Conservation (phyloP, 2,113 vertebrate species). For the Pheucticus melanocephalus region DNA sequence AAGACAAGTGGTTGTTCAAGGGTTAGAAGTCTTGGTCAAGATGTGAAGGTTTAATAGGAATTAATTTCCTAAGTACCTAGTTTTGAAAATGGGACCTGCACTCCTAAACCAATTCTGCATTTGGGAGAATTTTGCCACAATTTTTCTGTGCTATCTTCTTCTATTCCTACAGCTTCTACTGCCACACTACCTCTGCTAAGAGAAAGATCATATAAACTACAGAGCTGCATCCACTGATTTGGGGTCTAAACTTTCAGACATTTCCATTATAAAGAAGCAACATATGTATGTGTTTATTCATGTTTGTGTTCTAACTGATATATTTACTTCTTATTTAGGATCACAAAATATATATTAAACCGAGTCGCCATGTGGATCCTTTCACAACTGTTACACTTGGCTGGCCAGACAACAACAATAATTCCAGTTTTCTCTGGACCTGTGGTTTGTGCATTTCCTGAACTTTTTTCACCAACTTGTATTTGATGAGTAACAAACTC, state of each 20-base stretch:
- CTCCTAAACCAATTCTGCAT: neutral
- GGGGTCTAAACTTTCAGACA: neutral
- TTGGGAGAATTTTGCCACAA: neutral
- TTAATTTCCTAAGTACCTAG: neutral
- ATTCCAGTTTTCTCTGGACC: slow-evolving; percentile 65
- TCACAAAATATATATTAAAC: slow-evolving; percentile 48
- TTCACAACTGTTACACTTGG: slow-evolving; percentile 60
- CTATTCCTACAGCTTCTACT: neutral
- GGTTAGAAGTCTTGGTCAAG: neutral
- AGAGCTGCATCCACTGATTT: neutral
- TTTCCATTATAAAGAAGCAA: neutral
- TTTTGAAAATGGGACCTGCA: neutral
- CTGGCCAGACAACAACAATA: slow-evolving; percentile 50
- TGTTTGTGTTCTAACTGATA: neutral
- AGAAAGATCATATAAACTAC: neutral
- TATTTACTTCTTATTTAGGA: slow-evolving; percentile 35
- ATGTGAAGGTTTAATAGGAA: neutral
- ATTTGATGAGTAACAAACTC: neutral
- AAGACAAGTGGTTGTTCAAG: neutral
- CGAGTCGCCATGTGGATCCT: slow-evolving; percentile 53
- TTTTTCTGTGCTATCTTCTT: neutral
- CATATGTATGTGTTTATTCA: neutral
- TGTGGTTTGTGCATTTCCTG: slow-evolving; percentile 66
- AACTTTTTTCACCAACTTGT: neutral
- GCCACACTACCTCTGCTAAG: neutral